phyloP scores from a whole-genome alignment of 2,888 invertebrate species.

The Conops quadrifasciatus region DNA sequence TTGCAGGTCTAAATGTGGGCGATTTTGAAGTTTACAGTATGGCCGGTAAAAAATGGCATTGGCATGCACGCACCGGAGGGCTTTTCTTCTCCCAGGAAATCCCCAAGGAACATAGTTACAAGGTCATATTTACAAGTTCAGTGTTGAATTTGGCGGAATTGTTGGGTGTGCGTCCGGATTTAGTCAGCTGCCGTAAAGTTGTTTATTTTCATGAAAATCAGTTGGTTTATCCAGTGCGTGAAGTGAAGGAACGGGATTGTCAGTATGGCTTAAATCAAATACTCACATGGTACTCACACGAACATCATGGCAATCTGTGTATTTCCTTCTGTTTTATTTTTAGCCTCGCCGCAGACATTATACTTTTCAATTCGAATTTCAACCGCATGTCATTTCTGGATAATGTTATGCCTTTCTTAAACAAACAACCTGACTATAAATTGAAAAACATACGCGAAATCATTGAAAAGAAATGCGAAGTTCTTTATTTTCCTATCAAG shows the following conservation, averaged over 20 bases:
- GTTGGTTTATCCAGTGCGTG: conserved; percentile 74
- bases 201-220: conserved; percentile 84
- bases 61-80: conserved; percentile 76
- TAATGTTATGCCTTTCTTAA: conserved; percentile 70
- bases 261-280: conserved; percentile 82
- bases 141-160: conserved; percentile 77
- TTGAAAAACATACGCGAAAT: conserved; percentile 68
- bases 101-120: conserved; percentile 67
- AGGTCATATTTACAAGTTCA: conserved; percentile 73
- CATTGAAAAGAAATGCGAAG: conserved; percentile 71
- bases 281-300: conserved; percentile 69
- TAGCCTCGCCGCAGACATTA: conserved; percentile 73
- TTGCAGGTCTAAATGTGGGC: conserved; percentile 55
- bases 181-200: conserved; percentile 70
- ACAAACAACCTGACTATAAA: conserved; percentile 73
- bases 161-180: conserved; percentile 73
- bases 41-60: conserved; percentile 80
- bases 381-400: conserved; percentile 74
- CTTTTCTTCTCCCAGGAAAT: conserved; percentile 71
- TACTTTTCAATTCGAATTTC: conserved; percentile 77
- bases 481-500: conserved; percentile 72
- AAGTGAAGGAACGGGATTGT: conserved; percentile 74
- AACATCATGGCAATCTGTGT: neutral
- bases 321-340: conserved; percentile 30
- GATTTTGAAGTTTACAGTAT: conserved; percentile 68